Evolutionary conservation across 2,113 vertebrate species (phyloP).

Genomic region (Chauna torquata): DNA sequence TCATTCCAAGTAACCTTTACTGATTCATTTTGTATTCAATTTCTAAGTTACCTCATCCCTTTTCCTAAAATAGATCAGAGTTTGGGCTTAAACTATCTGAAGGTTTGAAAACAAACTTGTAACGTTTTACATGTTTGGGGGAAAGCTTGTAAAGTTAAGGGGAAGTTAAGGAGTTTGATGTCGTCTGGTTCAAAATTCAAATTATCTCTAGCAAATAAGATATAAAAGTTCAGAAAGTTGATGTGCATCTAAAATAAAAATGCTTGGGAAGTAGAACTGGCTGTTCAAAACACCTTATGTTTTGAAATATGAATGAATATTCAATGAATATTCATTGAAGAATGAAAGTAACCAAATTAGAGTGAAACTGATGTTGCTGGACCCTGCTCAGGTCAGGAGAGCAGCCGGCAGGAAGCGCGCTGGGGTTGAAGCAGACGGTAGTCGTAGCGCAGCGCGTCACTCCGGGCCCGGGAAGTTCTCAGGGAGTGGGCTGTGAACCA

Average conservation of each 20-base stretch:
- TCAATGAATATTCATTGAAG: no score
- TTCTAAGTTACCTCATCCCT: neutral
- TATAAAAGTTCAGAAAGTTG: neutral
- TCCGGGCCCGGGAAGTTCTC: neutral
- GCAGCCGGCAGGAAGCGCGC: neutral
- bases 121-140: neutral
- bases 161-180: neutral
- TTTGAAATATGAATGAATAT: no score
- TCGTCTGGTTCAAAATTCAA: neutral
- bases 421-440: neutral
- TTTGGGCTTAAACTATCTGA: neutral
- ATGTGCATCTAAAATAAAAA: neutral
- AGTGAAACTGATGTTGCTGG: neutral
- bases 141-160: no score
- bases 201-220: neutral
- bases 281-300: neutral
- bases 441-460: accelerated
- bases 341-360: neutral
- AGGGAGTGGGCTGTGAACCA: accelerated
- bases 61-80: neutral
- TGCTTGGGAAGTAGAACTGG: neutral
- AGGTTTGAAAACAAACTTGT: neutral
- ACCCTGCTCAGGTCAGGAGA: neutral
- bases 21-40: neutral
- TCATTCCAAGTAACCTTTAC: neutral